Conservation (phyloP, 2,888 invertebrate species). For the Parnassius apollo region DNA sequence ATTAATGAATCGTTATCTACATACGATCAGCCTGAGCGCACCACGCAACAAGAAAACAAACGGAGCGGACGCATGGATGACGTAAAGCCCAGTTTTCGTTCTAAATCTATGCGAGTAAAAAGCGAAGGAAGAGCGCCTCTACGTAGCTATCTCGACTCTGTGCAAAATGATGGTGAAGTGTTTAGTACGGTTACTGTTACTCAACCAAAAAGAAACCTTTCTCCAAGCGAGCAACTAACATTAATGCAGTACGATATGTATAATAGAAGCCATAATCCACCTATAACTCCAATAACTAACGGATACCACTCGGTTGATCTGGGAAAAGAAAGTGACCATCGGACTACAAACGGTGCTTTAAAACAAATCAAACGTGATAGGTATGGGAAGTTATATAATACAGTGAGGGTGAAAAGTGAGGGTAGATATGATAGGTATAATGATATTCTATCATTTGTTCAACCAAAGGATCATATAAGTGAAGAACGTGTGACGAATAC, state of each 20-base stretch:
- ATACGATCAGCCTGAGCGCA: conserved; percentile 71
- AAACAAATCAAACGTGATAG: conserved; percentile 74
- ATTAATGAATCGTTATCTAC: conserved; percentile 70
- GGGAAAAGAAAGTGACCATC: conserved; percentile 72
- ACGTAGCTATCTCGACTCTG: conserved; percentile 62
- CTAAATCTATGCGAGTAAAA: conserved; percentile 77
- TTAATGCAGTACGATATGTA: conserved; percentile 75
- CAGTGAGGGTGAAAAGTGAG: conserved; percentile 77
- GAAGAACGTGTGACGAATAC: conserved; percentile 58
- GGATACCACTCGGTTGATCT: conserved; percentile 60
- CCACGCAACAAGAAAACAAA: conserved; percentile 59
- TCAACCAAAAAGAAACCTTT: conserved; percentile 77
- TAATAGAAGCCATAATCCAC: conserved; percentile 58
- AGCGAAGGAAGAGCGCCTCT: conserved; percentile 75
- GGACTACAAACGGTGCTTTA: conserved; percentile 68
- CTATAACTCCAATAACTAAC: conserved; percentile 50
- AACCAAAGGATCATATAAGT: conserved; percentile 55
- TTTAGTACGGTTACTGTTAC: conserved; percentile 74
- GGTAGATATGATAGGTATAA: conserved; percentile 74
- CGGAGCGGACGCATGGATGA: conserved; percentile 70
- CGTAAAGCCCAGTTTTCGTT: conserved; percentile 73
- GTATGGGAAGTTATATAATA: conserved; percentile 72
- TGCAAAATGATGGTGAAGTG: conserved; percentile 50
- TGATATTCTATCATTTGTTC: conserved; percentile 63
- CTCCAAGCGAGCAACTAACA: conserved; percentile 75